phyloP scores from a whole-genome alignment of 2,888 invertebrate genomes.

The Catocala fraxini region DNA sequence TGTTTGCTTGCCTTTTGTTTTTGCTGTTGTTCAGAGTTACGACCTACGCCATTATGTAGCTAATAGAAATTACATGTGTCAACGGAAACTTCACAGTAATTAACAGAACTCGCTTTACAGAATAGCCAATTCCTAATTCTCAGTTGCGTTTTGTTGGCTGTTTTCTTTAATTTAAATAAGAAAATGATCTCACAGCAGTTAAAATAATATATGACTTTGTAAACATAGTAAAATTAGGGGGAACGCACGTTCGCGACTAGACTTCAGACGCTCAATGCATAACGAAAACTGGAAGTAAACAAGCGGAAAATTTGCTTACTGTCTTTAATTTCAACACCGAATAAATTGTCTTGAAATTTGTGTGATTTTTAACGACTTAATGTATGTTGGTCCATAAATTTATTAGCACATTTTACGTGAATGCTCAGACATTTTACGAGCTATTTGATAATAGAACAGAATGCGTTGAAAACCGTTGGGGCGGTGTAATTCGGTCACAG shows the following conservation, averaged over 20 bases:
- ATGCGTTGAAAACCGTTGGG: conserved; percentile 67
- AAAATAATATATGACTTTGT: conserved; percentile 21
- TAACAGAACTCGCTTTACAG: conserved; percentile 23
- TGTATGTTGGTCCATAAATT: conserved; percentile 74
- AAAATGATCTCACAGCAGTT: conserved; percentile 10
- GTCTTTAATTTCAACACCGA: conserved; percentile 53
- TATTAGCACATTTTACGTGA: conserved; percentile 74
- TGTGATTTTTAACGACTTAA: conserved; percentile 73
- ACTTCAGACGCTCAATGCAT: conserved; percentile 32
- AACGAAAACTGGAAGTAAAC: conserved; percentile 35
- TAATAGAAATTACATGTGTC: conserved; percentile 22
- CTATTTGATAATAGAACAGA: conserved; percentile 76
- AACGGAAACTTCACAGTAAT: conserved; percentile 32
- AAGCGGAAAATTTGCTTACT: conserved; percentile 34
- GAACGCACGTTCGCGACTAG: conserved; percentile 17
- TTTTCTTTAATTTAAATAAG: conserved; percentile 14
- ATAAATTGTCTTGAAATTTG: conserved; percentile 67
- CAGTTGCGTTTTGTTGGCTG: conserved; percentile 7
- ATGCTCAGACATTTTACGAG: conserved; percentile 81
- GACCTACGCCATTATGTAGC: neutral
- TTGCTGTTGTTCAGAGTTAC: conserved; percentile 9
- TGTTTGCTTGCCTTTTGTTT: conserved; percentile 13
- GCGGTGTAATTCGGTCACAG: conserved; percentile 60
- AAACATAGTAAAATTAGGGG: conserved; percentile 22
- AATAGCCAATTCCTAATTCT: conserved; percentile 7